These are phyloP conservation scores for Hexactinellida sp. DNA, from an alignment of 37 sponge, comb jelly and placozoan species.

Conservation along the genomic window DNA sequence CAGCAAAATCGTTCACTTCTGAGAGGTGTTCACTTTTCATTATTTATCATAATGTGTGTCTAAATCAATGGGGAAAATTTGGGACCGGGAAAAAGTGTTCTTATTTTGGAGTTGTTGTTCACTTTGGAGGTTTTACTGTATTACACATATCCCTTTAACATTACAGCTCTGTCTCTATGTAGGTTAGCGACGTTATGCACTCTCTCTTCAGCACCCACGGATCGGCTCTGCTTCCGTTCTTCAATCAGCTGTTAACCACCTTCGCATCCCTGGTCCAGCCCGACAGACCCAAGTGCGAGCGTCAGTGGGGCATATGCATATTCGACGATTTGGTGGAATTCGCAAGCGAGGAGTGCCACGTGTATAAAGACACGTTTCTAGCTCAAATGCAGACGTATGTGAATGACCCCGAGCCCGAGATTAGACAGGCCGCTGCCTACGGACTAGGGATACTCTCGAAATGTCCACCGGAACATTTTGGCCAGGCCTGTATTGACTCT, in stretches of 20 bases:
- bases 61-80: not conserved
- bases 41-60: no score
- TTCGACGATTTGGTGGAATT: slow-evolving; percentile 96
- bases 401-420: slow-evolving; percentile 49
- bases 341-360: slow-evolving; percentile 54
- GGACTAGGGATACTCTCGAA: slow-evolving; percentile 86
- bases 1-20: no score
- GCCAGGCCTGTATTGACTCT: slow-evolving; percentile 53
- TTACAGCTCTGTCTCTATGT: no score
- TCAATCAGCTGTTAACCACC: slow-evolving; percentile 62
- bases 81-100: no score
- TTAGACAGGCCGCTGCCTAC: slow-evolving; percentile 86
- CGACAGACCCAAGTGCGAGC: slow-evolving; percentile 48
- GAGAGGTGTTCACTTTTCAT: no score
- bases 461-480: slow-evolving; percentile 49
- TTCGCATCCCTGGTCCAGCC: slow-evolving; percentile 72
- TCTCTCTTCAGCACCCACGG: slow-evolving; percentile 73
- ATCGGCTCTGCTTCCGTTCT: slow-evolving; percentile 54
- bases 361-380: slow-evolving; percentile 80
- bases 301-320: slow-evolving; percentile 83
- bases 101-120: no score
- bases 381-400: slow-evolving; percentile 69
- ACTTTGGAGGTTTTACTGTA: no score
- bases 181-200: slow-evolving; percentile 86
- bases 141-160: no score